These are phyloP conservation scores for Halictus ligatus DNA, from an alignment of 2,888 invertebrate species.

Conservation along the genomic window DNA sequence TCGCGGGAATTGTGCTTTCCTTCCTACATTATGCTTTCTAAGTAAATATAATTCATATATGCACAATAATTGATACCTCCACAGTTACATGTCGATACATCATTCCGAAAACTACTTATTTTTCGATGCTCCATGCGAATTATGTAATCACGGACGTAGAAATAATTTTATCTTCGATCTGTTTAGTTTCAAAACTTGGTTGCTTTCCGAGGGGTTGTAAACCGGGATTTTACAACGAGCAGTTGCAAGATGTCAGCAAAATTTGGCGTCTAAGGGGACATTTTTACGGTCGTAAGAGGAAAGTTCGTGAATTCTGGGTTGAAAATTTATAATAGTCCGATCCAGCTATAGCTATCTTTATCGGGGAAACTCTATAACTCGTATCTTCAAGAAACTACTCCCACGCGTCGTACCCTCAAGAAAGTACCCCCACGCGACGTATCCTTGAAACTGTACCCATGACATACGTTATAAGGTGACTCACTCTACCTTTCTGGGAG, in stretches of 20 bases:
- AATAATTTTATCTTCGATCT: not conserved
- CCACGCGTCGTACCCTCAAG: slow-evolving; percentile 7
- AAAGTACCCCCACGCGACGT: slow-evolving; percentile 4
- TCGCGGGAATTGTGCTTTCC: too few relatives aligned
- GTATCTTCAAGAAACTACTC: not conserved
- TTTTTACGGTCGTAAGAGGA: not conserved
- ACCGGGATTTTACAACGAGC: not conserved
- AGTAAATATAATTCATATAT: too few relatives aligned
- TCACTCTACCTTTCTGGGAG: not conserved
- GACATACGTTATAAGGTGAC: not conserved
- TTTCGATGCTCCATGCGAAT: not conserved
- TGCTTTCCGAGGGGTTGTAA: not conserved
- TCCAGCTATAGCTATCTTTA: slow-evolving; percentile 4
- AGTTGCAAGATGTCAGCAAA: not conserved
- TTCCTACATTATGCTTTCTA: too few relatives aligned
- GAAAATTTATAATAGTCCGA: slow-evolving; percentile 10
- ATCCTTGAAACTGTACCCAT: slow-evolving; percentile 4
- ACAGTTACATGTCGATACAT: too few relatives aligned
- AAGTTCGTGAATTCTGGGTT: not conserved
- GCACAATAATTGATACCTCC: too few relatives aligned
- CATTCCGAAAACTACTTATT: not conserved
- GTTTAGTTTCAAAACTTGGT: not conserved
- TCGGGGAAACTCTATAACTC: slow-evolving; percentile 5
- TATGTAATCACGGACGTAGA: not conserved
- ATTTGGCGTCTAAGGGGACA: not conserved